phyloP scores from a whole-genome alignment of 2,113 vertebrate genomes.

The Ivindomyrus marchei region DNA sequence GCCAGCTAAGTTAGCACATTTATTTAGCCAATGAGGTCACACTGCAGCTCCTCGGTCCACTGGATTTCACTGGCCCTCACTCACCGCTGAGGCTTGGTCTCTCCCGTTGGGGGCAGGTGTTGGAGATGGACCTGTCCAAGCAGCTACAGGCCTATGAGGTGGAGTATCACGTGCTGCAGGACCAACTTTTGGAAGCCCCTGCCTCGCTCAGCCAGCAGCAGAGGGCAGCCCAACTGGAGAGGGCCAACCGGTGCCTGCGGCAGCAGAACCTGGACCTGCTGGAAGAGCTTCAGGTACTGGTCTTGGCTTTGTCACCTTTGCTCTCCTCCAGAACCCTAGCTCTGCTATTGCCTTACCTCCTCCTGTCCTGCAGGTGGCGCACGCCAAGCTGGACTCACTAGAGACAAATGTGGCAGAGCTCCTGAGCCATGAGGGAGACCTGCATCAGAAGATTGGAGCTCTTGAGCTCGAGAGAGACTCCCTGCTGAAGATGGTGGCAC shows the following conservation, averaged over 20 bases:
- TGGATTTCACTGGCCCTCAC: background rate
- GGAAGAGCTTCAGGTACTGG: constrained; percentile 82
- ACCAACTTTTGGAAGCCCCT: constrained; percentile 83
- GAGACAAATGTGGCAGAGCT: constrained; percentile 8
- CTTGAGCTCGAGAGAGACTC: background rate
- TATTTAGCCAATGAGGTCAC: background rate
- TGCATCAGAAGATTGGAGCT: background rate
- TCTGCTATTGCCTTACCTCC: background rate
- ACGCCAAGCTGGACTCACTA: background rate
- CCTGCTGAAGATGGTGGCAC: background rate
- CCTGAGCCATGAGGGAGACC: background rate
- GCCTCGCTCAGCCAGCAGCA: constrained; percentile 81
- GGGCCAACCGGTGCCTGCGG: constrained; percentile 81
- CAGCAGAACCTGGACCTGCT: constrained; percentile 91
- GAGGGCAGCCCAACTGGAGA: constrained; percentile 85
- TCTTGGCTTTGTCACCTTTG: background rate
- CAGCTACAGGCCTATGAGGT: constrained; percentile 96
- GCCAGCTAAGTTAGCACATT: background rate
- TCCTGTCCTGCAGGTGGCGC: background rate
- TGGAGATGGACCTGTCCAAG: constrained; percentile 91
- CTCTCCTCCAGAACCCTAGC: background rate
- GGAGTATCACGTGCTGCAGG: constrained; percentile 93
- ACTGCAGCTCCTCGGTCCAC: background rate
- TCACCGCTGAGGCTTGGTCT: background rate
- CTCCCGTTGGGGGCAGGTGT: constrained; percentile 65